Percentiles rank a stretch among this genome's conserved stretches.
Conservation (phyloP, 2,888 invertebrate species). For the Trichopria drosophilae region DNA sequence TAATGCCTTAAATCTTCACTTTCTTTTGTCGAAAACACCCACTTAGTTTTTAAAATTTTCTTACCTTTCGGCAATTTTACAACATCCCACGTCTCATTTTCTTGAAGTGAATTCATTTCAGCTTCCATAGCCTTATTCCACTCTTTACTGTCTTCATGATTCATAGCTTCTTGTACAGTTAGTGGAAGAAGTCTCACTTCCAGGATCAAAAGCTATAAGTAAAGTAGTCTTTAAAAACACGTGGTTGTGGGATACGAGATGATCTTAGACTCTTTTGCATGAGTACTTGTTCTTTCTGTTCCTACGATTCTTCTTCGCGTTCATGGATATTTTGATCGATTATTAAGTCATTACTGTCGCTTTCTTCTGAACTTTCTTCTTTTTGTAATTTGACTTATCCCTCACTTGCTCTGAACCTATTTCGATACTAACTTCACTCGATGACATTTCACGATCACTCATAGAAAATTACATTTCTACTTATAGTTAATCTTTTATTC, state of each 20-base stretch:
- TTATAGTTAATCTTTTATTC: neutral
- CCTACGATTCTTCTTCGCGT: neutral
- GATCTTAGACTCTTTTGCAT: too few relatives aligned
- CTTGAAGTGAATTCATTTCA: constrained; percentile 2
- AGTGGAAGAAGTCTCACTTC: neutral
- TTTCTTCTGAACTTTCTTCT: neutral
- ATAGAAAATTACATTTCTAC: constrained; percentile 14
- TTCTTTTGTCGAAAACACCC: too few relatives aligned
- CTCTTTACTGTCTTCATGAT: constrained; percentile 13
- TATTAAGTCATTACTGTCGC: neutral
- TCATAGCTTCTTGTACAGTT: constrained; percentile 8
- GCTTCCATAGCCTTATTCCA: neutral
- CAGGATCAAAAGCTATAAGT: neutral
- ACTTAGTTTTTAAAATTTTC: too few relatives aligned
- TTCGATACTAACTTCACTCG: neutral
- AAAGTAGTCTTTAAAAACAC: neutral
- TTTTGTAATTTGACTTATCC: neutral
- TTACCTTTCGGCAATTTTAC: too few relatives aligned
- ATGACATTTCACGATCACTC: constrained; percentile 12
- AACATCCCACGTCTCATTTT: too few relatives aligned
- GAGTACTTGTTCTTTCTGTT: neutral
- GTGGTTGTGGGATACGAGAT: neutral
- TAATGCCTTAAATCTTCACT: too few relatives aligned
- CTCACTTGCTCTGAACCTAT: neutral
- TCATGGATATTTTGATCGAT: neutral